Evolutionary conservation across 2,888 invertebrate species (phyloP).

Genomic region (Morpho achilles): DNA sequence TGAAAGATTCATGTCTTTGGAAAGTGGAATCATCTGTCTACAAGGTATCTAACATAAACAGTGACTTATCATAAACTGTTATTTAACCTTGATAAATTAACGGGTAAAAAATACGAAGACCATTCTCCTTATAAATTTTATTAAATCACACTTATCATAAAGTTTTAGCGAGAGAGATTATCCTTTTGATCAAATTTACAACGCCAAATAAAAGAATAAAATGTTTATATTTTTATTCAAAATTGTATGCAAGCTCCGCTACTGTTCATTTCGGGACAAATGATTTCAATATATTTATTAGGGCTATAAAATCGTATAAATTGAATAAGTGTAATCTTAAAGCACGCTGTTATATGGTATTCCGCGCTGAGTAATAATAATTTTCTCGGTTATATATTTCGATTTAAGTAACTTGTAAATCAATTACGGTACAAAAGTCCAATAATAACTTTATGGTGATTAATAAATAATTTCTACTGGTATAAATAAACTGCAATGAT

Average conservation of each 20-base stretch:
- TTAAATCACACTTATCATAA: slow-evolving; percentile 18
- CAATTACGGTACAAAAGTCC: slow-evolving; percentile 5
- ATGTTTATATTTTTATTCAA: slow-evolving; percentile 7
- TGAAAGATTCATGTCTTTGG: too few relatives aligned
- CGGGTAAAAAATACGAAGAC: slow-evolving; percentile 9
- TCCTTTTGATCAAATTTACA: slow-evolving; percentile 13
- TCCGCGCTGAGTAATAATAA: slow-evolving; percentile 9
- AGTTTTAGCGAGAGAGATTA: slow-evolving; percentile 13
- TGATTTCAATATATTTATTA: slow-evolving; percentile 17
- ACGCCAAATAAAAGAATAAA: slow-evolving; percentile 10
- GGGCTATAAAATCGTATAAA: slow-evolving; percentile 9
- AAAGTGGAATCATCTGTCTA: too few relatives aligned
- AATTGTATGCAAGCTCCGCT: slow-evolving; percentile 2
- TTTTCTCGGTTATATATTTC: slow-evolving; percentile 12
- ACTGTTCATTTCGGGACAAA: slow-evolving; percentile 14
- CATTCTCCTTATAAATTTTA: slow-evolving; percentile 12
- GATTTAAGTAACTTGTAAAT: slow-evolving; percentile 8
- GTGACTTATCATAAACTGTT: slow-evolving; percentile 8
- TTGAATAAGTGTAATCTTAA: slow-evolving; percentile 2
- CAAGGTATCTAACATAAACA: too few relatives aligned
- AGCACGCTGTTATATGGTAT: neutral
- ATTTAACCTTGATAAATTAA: slow-evolving; percentile 17
- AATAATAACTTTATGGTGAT: neutral
- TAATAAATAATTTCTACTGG: neutral
- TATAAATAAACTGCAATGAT: too few relatives aligned